phyloP scores from a whole-genome alignment of 1,140 invertebrate genomes.

The Calosoma granatense region DNA sequence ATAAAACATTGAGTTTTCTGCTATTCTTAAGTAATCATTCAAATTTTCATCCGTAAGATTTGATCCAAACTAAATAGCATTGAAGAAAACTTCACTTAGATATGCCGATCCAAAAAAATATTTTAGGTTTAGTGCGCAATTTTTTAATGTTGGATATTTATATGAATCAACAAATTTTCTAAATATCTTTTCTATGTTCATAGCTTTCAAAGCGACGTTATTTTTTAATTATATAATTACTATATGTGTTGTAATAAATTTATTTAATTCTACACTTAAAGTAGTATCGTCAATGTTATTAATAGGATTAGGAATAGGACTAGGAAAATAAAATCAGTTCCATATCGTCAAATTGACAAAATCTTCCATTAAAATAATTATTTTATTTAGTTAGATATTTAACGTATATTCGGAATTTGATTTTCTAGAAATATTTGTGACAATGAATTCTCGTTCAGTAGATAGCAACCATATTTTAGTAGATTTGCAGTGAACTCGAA shows the following conservation, averaged over 20 bases:
- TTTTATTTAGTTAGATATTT: slow-evolving; percentile 4
- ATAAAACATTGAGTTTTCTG: too few relatives aligned
- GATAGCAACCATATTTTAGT: too few relatives aligned
- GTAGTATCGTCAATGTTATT: background rate
- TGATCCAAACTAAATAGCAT: slow-evolving; percentile 3
- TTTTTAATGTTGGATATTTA: background rate
- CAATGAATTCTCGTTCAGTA: too few relatives aligned
- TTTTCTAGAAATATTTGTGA: slow-evolving; percentile 7
- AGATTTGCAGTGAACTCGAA: too few relatives aligned
- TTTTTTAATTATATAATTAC: slow-evolving; percentile 2
- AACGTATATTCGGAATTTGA: slow-evolving; percentile 1
- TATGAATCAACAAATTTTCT: background rate
- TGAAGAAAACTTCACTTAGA: slow-evolving; percentile 1
- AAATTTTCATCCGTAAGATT: slow-evolving; percentile 1
- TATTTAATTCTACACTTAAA: slow-evolving; percentile 1
- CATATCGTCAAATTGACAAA: slow-evolving; percentile 1
- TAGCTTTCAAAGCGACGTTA: slow-evolving; percentile 5
- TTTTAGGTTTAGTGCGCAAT: slow-evolving; percentile 3
- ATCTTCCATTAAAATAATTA: slow-evolving; percentile 4
- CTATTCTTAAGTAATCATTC: slow-evolving; percentile 1
- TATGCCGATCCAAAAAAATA: slow-evolving; percentile 1
- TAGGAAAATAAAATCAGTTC: slow-evolving; percentile 1
- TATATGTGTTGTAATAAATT: background rate
- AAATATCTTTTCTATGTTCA: background rate
- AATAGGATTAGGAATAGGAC: background rate